Evolutionary conservation across 2,797 vertebrate genomes (phyloP), one percentile per base, ranked within the genome.

Genomic region (Eulemur mongoz): DNA sequence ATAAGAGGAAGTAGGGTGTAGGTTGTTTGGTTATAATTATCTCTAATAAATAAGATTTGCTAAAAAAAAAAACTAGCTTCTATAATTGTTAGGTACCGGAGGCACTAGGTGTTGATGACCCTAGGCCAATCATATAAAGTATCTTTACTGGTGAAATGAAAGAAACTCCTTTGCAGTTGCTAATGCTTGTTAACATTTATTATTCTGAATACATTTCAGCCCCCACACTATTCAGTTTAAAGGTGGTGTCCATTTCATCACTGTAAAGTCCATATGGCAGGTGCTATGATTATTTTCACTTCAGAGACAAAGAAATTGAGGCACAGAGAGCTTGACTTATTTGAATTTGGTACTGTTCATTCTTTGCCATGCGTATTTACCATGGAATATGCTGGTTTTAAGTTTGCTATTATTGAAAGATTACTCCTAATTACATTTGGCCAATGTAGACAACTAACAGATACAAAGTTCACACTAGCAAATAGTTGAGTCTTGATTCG

Each of bases 291-390:
- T 75, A 61, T 52, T 69, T 82, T 78, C 8, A 50, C 13, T 67
- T 80, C 73, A 45, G 78, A 52, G 35, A 83, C 25, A 54, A 81
- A 7, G 32, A 38, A n/a, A 50, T 25, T 14, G 8, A 86, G 15
- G 10, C 23, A 40, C 20, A 59, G 17, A 65, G 13, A 73, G 11
- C 9, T 45, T 88, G n/a, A 57, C 25, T 83, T 70, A 69, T 69
- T 69, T 91, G 2, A 97, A 97, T 98, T 97, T 94, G 52, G 72
- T 83, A 92, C 80, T 93, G 89, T 12, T 93, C 32, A 96, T 98
- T 97, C 67, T 96, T 97, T 95, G 82, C 94, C 81, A 87, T 92
- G 79, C 89, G 57, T 67, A 59, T 95, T 95, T 95, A 96, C 95
- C 75, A 83, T 87, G 38, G 48, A 38, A 93, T 76, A 50, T 75